These are phyloP conservation scores for Lampropteryx suffumata DNA, from an alignment of 2,888 invertebrate genomes.

Conservation along the genomic window DNA sequence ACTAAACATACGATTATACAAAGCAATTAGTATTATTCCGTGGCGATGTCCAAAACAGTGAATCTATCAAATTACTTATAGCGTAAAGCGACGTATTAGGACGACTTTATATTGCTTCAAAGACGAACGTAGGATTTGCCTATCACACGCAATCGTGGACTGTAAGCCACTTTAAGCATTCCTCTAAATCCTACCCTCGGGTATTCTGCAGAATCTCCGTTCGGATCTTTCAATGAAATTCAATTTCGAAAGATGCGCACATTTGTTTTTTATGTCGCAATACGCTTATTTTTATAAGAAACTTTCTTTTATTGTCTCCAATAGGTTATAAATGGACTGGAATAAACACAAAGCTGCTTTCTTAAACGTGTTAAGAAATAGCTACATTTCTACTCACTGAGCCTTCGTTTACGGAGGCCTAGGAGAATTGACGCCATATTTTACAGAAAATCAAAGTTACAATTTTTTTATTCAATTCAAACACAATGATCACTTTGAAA, in stretches of 20 bases:
- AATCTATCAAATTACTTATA: too few relatives aligned
- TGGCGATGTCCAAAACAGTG: too few relatives aligned
- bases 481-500: too few relatives aligned
- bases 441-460: too few relatives aligned
- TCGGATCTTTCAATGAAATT: conserved; percentile 72
- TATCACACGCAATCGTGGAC: conserved; percentile 70
- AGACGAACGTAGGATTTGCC: conserved; percentile 62
- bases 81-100: conserved; percentile 44
- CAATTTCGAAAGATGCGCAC: conserved; percentile 64
- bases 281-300: conserved; percentile 42
- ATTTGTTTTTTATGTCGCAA: conserved; percentile 50
- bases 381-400: too few relatives aligned
- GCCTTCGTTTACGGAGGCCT: too few relatives aligned
- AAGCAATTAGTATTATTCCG: too few relatives aligned
- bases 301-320: conserved; percentile 29
- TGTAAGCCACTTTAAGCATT: conserved; percentile 71
- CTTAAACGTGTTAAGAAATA: neutral
- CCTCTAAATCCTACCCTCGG: conserved; percentile 60
- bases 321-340: conserved; percentile 15
- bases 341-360: conserved; percentile 3
- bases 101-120: conserved; percentile 53
- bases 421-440: too few relatives aligned
- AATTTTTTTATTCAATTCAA: too few relatives aligned
- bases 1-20: too few relatives aligned
- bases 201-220: conserved; percentile 62